Base-by-base conservation (phyloP, 2,113 vertebrate species). In the Alouatta palliata region DNA sequence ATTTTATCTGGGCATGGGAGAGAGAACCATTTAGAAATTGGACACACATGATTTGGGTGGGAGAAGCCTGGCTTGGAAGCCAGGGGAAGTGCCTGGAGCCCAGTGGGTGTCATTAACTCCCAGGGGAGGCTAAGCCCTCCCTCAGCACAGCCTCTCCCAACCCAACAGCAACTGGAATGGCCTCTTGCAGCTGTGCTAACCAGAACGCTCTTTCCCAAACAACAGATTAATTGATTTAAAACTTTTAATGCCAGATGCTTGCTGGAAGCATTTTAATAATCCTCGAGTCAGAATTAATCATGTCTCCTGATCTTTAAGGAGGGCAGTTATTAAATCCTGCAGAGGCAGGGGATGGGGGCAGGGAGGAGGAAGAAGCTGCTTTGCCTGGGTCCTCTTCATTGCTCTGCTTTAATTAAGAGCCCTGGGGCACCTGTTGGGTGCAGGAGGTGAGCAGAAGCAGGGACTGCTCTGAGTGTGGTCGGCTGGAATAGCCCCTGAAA, bases 171-270 rank as follows among this genome's bases (percentile, higher is more conserved):
- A 88, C 84, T 66, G 6, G 37, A 82, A 49, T 71, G 77, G 88
- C 80, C 76, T 88, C 91, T 95, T 87, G 43, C 94, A 97, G 96
- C 93, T 94, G 91, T 96, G 94, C 95, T 96, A 97, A 97, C 32
- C 16, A 94, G 89, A 91, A 89, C 35, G 17, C 87, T 90, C 91
- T 90, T 96, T 91, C 95, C 92, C 91, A 97, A 98, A 96, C 91
- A 97, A 97, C 92, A 97, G 97, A 98, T 96, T 97, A 98, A 98
- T 97, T 97, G 97, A 97, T 98, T 98, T 96, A 97, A 98, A 98
- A 98, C 88, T 98, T 98, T 97, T 97, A 96, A 97, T 98, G 98
- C 96, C 97, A 97, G 95, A 96, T 95, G 97, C 91, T 97, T 93
- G 94, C 97, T 93, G 91, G 93, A 98, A 95, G 96, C 97, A 96